Evolutionary conservation across 1,140 invertebrate species (phyloP).

Genomic region (Caerostris extrusa): DNA sequence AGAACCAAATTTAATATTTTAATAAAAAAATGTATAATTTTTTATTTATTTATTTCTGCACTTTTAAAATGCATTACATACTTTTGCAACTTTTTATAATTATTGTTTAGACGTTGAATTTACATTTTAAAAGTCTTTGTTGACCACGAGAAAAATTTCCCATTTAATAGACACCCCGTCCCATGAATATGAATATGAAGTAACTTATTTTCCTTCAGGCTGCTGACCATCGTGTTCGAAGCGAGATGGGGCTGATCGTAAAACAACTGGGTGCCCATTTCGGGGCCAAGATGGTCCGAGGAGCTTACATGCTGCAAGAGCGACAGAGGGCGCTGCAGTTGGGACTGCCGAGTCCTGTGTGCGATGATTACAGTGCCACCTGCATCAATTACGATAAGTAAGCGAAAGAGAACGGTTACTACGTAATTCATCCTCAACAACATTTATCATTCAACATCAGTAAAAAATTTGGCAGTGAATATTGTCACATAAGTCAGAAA

Average conservation of each 20-base stretch:
- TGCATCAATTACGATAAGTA: conserved; percentile 93
- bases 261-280: conserved; percentile 83
- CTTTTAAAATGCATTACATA: too few relatives aligned
- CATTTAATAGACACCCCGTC: too few relatives aligned
- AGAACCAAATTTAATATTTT: too few relatives aligned
- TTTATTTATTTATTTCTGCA: too few relatives aligned
- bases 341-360: conserved; percentile 97
- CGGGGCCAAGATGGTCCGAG: conserved; percentile 98
- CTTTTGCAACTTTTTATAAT: not conserved
- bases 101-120: not conserved
- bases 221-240: not conserved
- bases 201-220: not conserved
- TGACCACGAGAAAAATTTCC: not conserved
- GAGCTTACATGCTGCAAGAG: conserved; percentile 99
- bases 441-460: too few relatives aligned
- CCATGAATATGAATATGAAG: too few relatives aligned
- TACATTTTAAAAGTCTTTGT: not conserved
- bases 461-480: too few relatives aligned
- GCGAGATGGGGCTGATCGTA: not conserved
- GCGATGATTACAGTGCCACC: conserved; percentile 94
- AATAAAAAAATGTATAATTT: too few relatives aligned
- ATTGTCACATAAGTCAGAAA: too few relatives aligned
- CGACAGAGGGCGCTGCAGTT: conserved; percentile 92
- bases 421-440: too few relatives aligned
- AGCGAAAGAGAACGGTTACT: conserved; percentile 54